Evolutionary conservation across 2,113 vertebrate species (phyloP).

Genomic region (Elephas maximus): DNA sequence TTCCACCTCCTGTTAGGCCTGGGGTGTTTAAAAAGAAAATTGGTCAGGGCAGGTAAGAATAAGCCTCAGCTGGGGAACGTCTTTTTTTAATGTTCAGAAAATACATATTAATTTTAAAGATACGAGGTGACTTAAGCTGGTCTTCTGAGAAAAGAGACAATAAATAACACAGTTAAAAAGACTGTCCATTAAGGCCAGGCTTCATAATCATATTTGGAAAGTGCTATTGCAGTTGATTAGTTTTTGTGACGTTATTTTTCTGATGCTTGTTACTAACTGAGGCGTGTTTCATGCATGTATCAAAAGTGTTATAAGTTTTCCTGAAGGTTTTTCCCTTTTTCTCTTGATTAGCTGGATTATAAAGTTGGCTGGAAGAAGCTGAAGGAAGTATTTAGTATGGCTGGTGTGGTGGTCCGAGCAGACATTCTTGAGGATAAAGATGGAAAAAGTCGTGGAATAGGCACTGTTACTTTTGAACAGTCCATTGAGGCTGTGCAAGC

Average conservation of each 20-base stretch:
- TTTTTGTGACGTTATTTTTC: constrained; percentile 24
- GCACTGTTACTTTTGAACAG: constrained; percentile 97
- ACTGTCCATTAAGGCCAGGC: not conserved
- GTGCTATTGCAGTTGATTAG: not conserved
- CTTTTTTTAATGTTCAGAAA: not conserved
- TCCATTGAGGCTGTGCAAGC: constrained; percentile 98
- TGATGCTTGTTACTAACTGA: not conserved
- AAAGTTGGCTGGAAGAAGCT: constrained; percentile 99
- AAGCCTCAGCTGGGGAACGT: not conserved
- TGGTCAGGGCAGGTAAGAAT: not conserved
- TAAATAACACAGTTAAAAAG: not conserved
- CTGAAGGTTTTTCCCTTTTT: constrained; percentile 24
- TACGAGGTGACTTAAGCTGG: not conserved
- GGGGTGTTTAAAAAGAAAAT: not conserved
- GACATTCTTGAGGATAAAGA: constrained; percentile 99
- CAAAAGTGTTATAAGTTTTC: not conserved
- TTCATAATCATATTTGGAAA: not conserved
- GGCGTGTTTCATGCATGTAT: not conserved
- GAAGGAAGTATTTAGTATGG: constrained; percentile 99
- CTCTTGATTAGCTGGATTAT: constrained; percentile 95
- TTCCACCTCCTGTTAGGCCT: not conserved
- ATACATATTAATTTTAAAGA: constrained; percentile 24
- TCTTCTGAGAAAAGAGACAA: not conserved
- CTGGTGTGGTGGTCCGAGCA: constrained; percentile 94
- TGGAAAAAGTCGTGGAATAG: constrained; percentile 97